Evolutionary conservation across 2,888 invertebrate genomes (phyloP).

Genomic region (Chaitophorus viminalis): DNA sequence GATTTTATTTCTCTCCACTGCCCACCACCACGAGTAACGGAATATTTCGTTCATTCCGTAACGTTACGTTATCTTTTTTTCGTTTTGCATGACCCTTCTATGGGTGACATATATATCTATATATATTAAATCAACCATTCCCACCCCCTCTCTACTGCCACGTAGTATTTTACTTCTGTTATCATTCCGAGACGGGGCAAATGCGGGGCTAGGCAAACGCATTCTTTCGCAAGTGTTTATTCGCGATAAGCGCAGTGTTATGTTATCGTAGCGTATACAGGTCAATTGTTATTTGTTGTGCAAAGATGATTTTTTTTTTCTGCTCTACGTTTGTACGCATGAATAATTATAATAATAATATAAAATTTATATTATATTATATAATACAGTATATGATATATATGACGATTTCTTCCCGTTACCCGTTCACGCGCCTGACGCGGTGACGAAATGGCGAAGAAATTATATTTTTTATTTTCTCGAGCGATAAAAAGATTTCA

Average conservation of each 20-base stretch:
- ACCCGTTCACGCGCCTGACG: background rate
- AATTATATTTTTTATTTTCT: background rate
- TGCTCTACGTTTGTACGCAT: background rate
- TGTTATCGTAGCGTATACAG: background rate
- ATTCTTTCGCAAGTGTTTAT: conserved; percentile 18
- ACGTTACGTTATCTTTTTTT: background rate
- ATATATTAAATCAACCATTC: background rate
- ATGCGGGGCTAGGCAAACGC: conserved; percentile 15
- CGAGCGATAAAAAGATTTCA: background rate
- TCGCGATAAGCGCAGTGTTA: background rate
- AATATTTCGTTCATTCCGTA: background rate
- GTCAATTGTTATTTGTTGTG: background rate
- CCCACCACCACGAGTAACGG: background rate
- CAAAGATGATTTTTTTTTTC: background rate
- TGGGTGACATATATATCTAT: no score
- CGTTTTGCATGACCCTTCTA: background rate
- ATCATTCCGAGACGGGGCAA: background rate
- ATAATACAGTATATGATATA: no score
- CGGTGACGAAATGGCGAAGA: background rate
- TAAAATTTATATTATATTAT: background rate
- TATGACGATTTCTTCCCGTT: background rate
- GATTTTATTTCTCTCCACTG: background rate
- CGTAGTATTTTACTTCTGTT: background rate
- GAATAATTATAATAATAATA: background rate
- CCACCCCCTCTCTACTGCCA: background rate